Evolutionary conservation across 2,113 vertebrate species (phyloP), one percentile per base, ranked within the genome.

Genomic region (Stercorarius parasiticus): DNA sequence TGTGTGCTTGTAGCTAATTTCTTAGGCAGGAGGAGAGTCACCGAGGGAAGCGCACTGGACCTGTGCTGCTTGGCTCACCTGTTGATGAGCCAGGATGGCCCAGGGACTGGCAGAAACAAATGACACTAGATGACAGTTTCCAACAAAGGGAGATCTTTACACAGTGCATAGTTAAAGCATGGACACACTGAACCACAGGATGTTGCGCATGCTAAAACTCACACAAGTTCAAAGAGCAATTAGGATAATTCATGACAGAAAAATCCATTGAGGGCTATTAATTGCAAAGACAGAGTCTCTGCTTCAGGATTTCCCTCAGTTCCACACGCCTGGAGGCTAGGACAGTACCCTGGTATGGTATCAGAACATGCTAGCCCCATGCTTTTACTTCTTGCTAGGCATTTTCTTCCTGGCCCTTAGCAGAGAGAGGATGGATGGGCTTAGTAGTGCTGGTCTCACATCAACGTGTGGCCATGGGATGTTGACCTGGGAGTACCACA

Each of bases 231-330:
- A 83, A 92, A 88, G 86, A 70, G 58, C 34, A 83, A 45, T 92
- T 88, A 90, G 49, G 53, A 67, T 49, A 73, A 90, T 77, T 90
- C 76, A 83, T 52, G 49, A 45, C 86, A 80, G 67, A 97, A 95
- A 88, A 86, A 95, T 92, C 34, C 7, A 1, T 83, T 27, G 32
- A 70, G 30, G n/a, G 36, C n/a, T 80, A 73, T 78, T 96, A 90
- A 86, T 70, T 83, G 83, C 67, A 30, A 83, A 81, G 76, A 20
- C 25, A 49, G 36, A 80, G 27, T 17, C 27, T 80, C 40, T 92
- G 43, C 71, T 95, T 95, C 76, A 86, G 58, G 36, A 91, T 61
- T 15, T 93, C 53, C 18, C 74, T 56, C 70, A 34, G 52, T 13
- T 1, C 3, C 23, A 56, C 43, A 49, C 18, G 47, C 52, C 53